Conservation (phyloP, 2,888 invertebrate genomes). For the Apotomis capreana region DNA sequence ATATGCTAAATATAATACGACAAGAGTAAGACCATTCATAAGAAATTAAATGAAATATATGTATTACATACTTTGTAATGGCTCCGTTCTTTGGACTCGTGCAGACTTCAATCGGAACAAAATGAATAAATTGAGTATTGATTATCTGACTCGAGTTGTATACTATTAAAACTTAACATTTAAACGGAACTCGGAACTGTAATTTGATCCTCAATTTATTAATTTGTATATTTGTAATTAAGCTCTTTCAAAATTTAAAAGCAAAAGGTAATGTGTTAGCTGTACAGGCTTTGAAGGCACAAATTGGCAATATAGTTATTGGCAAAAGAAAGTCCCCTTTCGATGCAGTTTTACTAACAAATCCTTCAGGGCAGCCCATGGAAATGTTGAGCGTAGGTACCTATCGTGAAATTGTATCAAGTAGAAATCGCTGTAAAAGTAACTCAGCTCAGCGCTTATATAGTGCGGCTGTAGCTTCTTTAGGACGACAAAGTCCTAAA, state of each 20-base stretch:
- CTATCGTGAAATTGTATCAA: neutral
- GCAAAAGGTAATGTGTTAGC: neutral
- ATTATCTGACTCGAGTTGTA: neutral
- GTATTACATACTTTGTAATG: too few species aligned
- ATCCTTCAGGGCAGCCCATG: neutral
- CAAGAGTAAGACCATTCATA: too few species aligned
- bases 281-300: neutral
- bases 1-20: too few species aligned
- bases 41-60: too few species aligned
- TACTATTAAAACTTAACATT: neutral
- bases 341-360: neutral
- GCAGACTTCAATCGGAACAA: too few species aligned
- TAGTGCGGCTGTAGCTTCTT: neutral
- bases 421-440: neutral
- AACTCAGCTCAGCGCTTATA: neutral
- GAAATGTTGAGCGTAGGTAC: neutral
- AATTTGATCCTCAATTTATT: neutral
- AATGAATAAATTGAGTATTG: too few species aligned
- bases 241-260: neutral
- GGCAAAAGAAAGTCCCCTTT: slow-evolving; percentile 1
- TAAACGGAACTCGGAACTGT: neutral
- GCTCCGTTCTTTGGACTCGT: too few species aligned
- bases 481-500: neutral
- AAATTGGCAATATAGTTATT: slow-evolving; percentile 5
- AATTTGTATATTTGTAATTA: neutral